Evolutionary conservation across 2,888 invertebrate species (phyloP).

Genomic region (Tanypteryx hageni): DNA sequence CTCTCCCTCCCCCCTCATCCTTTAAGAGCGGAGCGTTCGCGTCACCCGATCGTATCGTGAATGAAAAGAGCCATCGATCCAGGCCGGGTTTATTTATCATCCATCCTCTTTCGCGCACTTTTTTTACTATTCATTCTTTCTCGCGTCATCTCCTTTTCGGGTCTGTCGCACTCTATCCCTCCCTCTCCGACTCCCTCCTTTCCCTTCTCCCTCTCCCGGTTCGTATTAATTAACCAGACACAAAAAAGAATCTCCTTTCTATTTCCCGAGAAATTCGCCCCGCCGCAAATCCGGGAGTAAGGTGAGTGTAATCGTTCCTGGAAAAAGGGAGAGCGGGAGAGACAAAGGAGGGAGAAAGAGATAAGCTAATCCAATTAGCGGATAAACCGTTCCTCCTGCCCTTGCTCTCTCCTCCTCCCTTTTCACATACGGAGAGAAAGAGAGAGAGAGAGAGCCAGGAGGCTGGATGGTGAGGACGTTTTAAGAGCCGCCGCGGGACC

Average conservation of each 20-base stretch:
- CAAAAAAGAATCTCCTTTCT: too few relatives aligned
- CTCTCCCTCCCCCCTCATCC: not conserved
- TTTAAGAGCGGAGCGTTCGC: not conserved
- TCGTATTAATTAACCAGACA: too few relatives aligned
- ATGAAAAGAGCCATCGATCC: not conserved
- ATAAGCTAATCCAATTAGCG: too few relatives aligned
- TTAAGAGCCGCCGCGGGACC: slow-evolving; percentile 4
- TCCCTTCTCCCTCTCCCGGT: too few relatives aligned
- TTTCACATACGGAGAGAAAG: not conserved
- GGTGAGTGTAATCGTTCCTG: not conserved
- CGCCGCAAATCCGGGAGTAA: not conserved
- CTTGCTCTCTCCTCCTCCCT: not conserved
- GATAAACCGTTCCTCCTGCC: too few relatives aligned
- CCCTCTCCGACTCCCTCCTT: too few relatives aligned
- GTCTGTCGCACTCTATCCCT: too few relatives aligned
- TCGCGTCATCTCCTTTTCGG: too few relatives aligned
- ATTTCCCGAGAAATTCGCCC: not conserved
- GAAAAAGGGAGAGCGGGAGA: not conserved
- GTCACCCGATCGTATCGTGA: not conserved
- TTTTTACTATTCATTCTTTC: too few relatives aligned
- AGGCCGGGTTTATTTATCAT: too few relatives aligned
- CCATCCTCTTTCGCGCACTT: too few relatives aligned
- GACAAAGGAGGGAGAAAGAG: not conserved
- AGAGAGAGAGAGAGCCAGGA: not conserved
- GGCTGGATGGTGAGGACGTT: not conserved